A percentile compares a stretch with the other conserved stretches of the same genome.
Conservation (phyloP, 1,140 invertebrate species). For the Drosophila ironensis region DNA sequence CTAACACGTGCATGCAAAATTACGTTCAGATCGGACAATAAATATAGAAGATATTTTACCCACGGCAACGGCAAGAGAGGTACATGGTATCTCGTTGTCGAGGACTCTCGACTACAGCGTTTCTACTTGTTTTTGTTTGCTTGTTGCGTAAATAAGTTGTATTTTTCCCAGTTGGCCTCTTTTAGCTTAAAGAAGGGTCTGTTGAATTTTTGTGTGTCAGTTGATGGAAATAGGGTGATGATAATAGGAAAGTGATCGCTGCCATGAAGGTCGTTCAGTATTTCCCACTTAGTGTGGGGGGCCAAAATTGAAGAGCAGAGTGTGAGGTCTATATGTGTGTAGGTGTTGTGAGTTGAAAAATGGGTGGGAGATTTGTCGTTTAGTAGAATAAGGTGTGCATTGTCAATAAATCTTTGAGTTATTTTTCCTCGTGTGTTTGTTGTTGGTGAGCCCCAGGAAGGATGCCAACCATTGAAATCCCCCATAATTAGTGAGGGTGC, state of each 20-base stretch:
- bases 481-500: background rate
- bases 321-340: conserved; percentile 15
- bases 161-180: conserved; percentile 6
- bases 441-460: conserved; percentile 3
- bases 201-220: background rate
- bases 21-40: no score
- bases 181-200: conserved; percentile 7
- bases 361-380: conserved; percentile 12
- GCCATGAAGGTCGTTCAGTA: conserved; percentile 18
- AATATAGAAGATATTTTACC: no score
- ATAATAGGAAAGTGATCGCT: conserved; percentile 28
- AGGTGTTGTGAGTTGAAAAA: conserved; percentile 18
- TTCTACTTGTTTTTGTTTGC: conserved; percentile 1
- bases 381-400: conserved; percentile 1
- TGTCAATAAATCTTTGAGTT: background rate
- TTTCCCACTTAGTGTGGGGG: conserved; percentile 18
- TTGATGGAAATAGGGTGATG: conserved; percentile 10
- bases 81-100: no score
- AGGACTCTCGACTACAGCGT: no score
- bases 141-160: background rate
- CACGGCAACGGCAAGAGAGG: no score
- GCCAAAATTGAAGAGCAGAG: background rate
- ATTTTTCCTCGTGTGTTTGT: conserved; percentile 5
- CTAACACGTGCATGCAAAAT: no score
- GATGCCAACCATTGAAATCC: background rate